Base-by-base conservation (phyloP, 1,140 invertebrate species). In the Pseudomyrmex flavicornis region DNA sequence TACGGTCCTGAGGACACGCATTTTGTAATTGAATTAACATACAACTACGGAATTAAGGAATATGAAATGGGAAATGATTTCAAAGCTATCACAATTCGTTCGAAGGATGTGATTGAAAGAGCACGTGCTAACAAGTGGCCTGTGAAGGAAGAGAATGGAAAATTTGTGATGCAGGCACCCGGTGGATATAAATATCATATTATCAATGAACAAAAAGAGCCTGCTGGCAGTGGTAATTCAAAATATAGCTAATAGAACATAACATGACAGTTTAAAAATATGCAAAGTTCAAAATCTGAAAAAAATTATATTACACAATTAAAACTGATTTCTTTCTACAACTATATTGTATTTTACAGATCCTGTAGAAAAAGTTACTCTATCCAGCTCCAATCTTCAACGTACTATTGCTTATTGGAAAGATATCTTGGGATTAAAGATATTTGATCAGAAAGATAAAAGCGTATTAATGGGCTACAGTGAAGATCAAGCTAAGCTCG, bases 21-120 rank as follows among this genome's bases (percentile, higher is more conserved):
- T 94, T 99, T 99, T 96, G 99, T 99, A 4, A 95, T 99, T 50
- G 99, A 99, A 94, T 95, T 99, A 5, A 99, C 99, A 17, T 99
- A 99, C 91, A 99, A 99, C 92, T 99, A 99, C 95, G 98, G 98
- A 22, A 96, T 99, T 22, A 96, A 96, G 86, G 94, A 95, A 76
- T 99, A 99, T 92, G 96, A 97, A 86, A 92, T 95, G 84, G 96
- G 98, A 69, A 99, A 99, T 95, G 98, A 99, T 94, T 99, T 98
- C 91, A 94, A 96, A 72, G 98, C 98, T 17, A 96, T 99, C 12
- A 98, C 97, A 26, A 97, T 99, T 56, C 95, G 96, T 91, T 98
- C 98, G 0, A 96, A 95, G 76, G 96, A 97, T 91, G 95, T 95
- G 26, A 93, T 99, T 65, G 95, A 97, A 85, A 96, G 97, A 90